Base-by-base conservation (phyloP, 1,140 invertebrate species). In the Carcinoscorpius rotundicauda region DNA sequence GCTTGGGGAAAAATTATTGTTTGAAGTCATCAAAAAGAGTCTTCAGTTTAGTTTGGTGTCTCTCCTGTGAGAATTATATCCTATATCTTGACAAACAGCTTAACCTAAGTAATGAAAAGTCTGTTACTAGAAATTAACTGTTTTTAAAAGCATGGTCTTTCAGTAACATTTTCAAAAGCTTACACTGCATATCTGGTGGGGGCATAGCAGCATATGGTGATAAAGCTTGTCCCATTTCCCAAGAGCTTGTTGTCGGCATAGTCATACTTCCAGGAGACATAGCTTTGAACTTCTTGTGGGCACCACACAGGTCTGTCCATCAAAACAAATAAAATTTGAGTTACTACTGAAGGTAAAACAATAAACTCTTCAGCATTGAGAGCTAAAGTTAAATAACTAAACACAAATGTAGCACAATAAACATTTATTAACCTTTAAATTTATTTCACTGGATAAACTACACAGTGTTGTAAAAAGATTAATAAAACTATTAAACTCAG, bases 261-360 rank as follows among this genome's bases (percentile, higher is more conserved):
- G 89, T 91, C 86, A 93, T 94, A 74, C 91, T 94, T 49, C 89
- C 89, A 8, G 93, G 93, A 53, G 92, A 95, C 82, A 95, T 91
- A 0, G 92, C 89, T 79, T 96, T 96, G 71, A 83, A 85, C 73
- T 78, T 58, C 60, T 72, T 72, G 3, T 69, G 57, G 5, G 66
- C 67, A 60, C 64, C 66, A 63, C 70, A 71, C 56, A 63, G n/a
- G n/a, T 55, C 53, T 55, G n/a, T 55, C n/a, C 53, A 51, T 63
- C 6, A 62, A 51, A 55, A 56, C 3, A 64, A 11, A 6, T 10
- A n/a, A 59, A 63, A 8, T 58, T 8, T 55, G 11, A 48, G 5
- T 9, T 29, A 29, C 29, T 29, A 29, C 29, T 29, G 29, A 29
- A 29, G 3, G 5, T 51, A 8, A 61, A 50, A 10, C 9, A 11